Evolutionary conservation across 2,797 vertebrate species (phyloP).

Genomic region (Spondyliosoma cantharus): DNA sequence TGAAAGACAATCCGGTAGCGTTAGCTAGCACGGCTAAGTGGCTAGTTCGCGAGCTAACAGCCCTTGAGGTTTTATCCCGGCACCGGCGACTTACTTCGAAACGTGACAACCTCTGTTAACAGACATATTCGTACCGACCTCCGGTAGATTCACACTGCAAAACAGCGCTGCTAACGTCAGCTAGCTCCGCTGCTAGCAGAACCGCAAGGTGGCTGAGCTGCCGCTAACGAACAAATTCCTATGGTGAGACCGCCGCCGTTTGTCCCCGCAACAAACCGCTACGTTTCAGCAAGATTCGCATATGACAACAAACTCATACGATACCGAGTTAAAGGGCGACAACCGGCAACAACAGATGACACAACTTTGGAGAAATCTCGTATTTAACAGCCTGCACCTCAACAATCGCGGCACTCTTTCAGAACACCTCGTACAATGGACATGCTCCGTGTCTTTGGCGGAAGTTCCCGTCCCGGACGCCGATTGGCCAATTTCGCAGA

Average conservation of each 20-base stretch:
- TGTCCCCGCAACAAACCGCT: neutral
- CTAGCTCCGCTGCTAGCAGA: conserved; percentile 48
- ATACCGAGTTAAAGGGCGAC: neutral
- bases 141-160: neutral
- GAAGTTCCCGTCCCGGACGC: conserved; percentile 78
- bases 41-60: conserved; percentile 16
- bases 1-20: conserved; percentile 45
- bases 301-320: neutral
- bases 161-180: conserved; percentile 20
- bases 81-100: neutral
- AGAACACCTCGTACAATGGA: conserved; percentile 77
- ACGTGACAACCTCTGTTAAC: neutral
- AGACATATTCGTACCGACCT: conserved; percentile 8
- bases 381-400: conserved; percentile 23
- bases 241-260: conserved; percentile 31
- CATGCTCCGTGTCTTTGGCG: conserved; percentile 81
- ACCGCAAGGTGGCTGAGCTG: conserved; percentile 57
- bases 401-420: conserved; percentile 67
- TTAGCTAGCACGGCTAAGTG: conserved; percentile 37
- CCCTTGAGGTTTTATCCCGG: accelerated
- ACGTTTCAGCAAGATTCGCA: neutral
- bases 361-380: conserved; percentile 30
- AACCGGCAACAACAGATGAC: no score
- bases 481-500: conserved; percentile 55
- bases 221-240: conserved; percentile 66